These are phyloP conservation scores for Anhinga rufa DNA, from an alignment of 2,113 vertebrate species.

Conservation along the genomic window DNA sequence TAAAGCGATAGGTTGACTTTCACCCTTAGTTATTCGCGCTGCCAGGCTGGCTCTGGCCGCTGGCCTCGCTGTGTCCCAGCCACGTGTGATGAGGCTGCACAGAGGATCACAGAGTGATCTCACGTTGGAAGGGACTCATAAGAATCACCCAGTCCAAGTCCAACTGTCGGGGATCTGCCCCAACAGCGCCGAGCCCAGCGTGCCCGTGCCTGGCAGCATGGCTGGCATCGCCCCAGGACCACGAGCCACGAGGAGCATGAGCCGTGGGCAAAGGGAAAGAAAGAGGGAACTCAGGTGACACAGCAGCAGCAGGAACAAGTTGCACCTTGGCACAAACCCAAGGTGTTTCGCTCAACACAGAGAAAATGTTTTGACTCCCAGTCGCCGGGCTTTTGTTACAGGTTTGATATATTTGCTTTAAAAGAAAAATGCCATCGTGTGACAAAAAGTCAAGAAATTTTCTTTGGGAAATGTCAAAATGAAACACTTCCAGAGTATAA, in stretches of 20 bases:
- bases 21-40: neutral
- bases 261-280: fast-evolving
- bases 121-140: fast-evolving
- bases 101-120: fast-evolving
- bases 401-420: neutral
- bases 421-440: neutral
- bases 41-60: neutral
- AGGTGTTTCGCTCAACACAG: fast-evolving
- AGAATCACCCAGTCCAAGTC: neutral
- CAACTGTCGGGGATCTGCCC: fast-evolving
- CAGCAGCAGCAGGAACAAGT: neutral
- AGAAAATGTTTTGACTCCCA: neutral
- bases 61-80: neutral
- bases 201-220: fast-evolving
- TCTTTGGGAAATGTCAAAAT: neutral
- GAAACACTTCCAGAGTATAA: neutral
- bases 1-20: neutral
- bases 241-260: fast-evolving
- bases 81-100: neutral
- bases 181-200: neutral
- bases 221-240: neutral
- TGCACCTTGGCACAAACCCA: neutral
- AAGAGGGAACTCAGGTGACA: fast-evolving
- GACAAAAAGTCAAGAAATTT: neutral
- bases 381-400: neutral